Percentiles rank a stretch among this genome's conserved stretches.
phyloP scores from a whole-genome alignment of 2,113 vertebrate genomes.

The Lasiurus cinereus region DNA sequence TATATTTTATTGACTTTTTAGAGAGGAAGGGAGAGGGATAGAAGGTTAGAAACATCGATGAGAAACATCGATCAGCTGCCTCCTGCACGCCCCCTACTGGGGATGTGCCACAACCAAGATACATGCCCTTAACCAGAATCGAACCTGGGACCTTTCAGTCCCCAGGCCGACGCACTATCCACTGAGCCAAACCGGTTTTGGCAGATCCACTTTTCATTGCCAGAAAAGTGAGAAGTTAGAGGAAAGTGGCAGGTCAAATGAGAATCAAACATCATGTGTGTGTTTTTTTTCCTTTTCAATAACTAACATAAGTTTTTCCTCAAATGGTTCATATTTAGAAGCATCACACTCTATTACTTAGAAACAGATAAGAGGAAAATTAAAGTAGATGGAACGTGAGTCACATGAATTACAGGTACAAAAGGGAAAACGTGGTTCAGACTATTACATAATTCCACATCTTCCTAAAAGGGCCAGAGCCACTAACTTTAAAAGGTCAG shows the following conservation, averaged over 20 bases:
- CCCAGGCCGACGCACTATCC: too few species aligned
- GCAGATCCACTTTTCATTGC: neutral
- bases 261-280: neutral
- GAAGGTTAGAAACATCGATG: too few species aligned
- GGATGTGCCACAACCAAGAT: too few species aligned
- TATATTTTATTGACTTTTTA: too few species aligned
- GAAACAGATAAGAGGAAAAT: slow-evolving; percentile 58
- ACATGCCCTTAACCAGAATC: too few species aligned
- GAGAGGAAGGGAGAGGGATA: too few species aligned
- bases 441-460: slow-evolving; percentile 65
- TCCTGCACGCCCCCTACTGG: too few species aligned
- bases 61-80: too few species aligned
- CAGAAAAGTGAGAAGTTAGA: neutral
- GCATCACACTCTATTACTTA: neutral
- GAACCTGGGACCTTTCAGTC: too few species aligned
- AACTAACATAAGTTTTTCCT: neutral
- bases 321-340: slow-evolving; percentile 46
- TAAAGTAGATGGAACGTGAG: neutral
- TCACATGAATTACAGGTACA: slow-evolving; percentile 66
- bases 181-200: too few species aligned
- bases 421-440: slow-evolving; percentile 64
- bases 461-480: slow-evolving; percentile 59
- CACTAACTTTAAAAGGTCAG: slow-evolving; percentile 73
- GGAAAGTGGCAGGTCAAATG: neutral
- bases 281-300: slow-evolving; percentile 26